A percentile compares a stretch with the other conserved stretches of the same genome.
Evolutionary conservation across 2,888 invertebrate species (phyloP).

Genomic region (Caenorhabditis sp.): DNA sequence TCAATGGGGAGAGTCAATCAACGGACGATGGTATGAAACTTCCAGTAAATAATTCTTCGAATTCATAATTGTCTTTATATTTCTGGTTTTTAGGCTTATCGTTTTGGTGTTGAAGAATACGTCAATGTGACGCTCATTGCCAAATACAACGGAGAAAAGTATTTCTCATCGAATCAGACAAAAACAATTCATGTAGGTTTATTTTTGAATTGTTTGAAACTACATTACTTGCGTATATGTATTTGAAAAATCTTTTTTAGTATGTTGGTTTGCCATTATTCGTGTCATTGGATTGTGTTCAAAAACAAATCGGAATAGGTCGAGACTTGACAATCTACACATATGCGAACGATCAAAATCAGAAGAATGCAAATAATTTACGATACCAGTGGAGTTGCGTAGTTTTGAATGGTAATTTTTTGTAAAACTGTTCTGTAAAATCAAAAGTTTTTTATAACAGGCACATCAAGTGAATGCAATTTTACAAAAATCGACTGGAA

Average conservation of each 20-base stretch:
- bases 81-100: slow-evolving; percentile 7
- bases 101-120: slow-evolving; percentile 15
- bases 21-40: slow-evolving; percentile 29
- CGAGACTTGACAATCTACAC: slow-evolving; percentile 18
- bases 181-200: slow-evolving; percentile 30
- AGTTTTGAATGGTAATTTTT: slow-evolving; percentile 13
- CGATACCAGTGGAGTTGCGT: slow-evolving; percentile 23
- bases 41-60: slow-evolving; percentile 6
- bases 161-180: slow-evolving; percentile 17
- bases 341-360: slow-evolving; percentile 21
- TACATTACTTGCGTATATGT: too few species aligned
- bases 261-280: slow-evolving; percentile 27
- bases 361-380: slow-evolving; percentile 13
- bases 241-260: slow-evolving; percentile 17
- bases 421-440: too few species aligned
- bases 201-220: too few species aligned
- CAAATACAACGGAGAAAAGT: slow-evolving; percentile 23
- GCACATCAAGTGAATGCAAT: slow-evolving; percentile 9
- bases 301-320: slow-evolving; percentile 27
- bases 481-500: slow-evolving; percentile 6
- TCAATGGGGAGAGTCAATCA: slow-evolving; percentile 27
- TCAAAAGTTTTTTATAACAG: slow-evolving; percentile 9
- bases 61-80: background rate
- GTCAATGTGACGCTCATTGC: slow-evolving; percentile 34
- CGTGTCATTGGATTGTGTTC: slow-evolving; percentile 28